Percentiles rank a stretch among this genome's conserved stretches.
phyloP scores from a whole-genome alignment of 2,888 invertebrate genomes.

The Pristionchus exspectatus region DNA sequence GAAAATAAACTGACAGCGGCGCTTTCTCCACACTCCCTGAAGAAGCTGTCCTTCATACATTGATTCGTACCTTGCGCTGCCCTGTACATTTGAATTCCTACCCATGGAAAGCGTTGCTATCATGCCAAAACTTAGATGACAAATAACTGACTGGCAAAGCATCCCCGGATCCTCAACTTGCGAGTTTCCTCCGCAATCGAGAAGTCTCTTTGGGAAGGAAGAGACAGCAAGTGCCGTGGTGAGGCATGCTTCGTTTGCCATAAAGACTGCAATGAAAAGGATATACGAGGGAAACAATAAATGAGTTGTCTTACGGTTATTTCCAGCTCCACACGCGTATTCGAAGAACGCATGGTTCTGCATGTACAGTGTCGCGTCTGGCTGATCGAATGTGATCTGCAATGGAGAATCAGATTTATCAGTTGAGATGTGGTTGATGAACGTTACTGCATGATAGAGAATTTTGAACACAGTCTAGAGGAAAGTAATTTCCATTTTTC shows the following conservation, averaged over 20 bases:
- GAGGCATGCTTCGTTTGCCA: constrained; percentile 59
- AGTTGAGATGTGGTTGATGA: too few relatives aligned
- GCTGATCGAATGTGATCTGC: constrained; percentile 54
- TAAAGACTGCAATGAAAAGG: constrained; percentile 58
- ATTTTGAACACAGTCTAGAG: too few relatives aligned
- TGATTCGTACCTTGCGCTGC: not conserved
- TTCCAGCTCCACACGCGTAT: constrained; percentile 61
- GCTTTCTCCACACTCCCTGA: constrained; percentile 43
- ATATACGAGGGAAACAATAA: too few relatives aligned
- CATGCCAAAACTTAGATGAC: not conserved
- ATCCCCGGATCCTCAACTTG: not conserved
- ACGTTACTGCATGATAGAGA: too few relatives aligned
- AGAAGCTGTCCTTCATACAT: constrained; percentile 38
- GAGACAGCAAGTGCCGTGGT: not conserved
- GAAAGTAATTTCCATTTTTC: not conserved
- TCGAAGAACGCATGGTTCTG: constrained; percentile 65
- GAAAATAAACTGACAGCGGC: constrained; percentile 10
- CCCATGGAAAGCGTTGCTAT: too few relatives aligned
- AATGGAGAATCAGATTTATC: not conserved
- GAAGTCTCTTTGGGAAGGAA: constrained; percentile 18
- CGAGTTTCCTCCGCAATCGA: constrained; percentile 41
- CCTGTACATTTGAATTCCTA: too few relatives aligned
- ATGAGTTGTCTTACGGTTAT: constrained; percentile 29
- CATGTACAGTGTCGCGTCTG: constrained; percentile 57
- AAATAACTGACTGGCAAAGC: constrained; percentile 22